Conservation (phyloP, 2,113 vertebrate genomes). For the Elephas maximus region DNA sequence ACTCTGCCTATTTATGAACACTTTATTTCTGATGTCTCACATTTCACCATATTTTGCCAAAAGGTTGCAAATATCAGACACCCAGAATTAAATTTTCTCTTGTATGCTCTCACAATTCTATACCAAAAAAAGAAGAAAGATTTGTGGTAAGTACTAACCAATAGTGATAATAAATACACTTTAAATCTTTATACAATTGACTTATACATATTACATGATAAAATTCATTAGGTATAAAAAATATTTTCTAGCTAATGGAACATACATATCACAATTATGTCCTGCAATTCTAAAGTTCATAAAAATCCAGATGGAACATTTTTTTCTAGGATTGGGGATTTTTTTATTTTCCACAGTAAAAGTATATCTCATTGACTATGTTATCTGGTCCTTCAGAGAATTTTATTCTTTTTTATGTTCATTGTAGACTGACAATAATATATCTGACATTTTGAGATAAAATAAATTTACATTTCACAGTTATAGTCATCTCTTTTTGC, state of each 20-base stretch:
- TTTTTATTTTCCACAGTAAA: constrained; percentile 47
- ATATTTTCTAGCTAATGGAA: constrained; percentile 29
- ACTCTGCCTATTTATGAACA: background rate
- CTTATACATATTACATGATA: background rate
- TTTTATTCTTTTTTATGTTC: constrained; percentile 30
- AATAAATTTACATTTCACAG: constrained; percentile 71
- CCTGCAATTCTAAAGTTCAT: constrained; percentile 41
- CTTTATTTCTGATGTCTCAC: constrained; percentile 14
- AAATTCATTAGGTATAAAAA: constrained; percentile 22
- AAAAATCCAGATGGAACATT: constrained; percentile 25
- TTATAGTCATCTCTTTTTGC: constrained; percentile 32
- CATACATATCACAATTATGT: background rate
- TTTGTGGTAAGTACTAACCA: background rate
- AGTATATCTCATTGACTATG: constrained; percentile 11
- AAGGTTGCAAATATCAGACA: background rate
- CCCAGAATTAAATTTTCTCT: background rate
- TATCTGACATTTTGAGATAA: constrained; percentile 63
- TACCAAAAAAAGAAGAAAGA: background rate
- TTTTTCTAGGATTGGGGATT: constrained; percentile 18
- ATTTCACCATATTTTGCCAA: constrained; percentile 8
- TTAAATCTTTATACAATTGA: constrained; percentile 29
- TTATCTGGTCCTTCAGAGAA: constrained; percentile 36
- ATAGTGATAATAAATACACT: background rate
- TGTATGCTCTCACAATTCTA: background rate
- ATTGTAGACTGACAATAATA: constrained; percentile 37